Evolutionary conservation across 1,140 invertebrate species (phyloP).

Genomic region (Teleogryllus occipitalis): DNA sequence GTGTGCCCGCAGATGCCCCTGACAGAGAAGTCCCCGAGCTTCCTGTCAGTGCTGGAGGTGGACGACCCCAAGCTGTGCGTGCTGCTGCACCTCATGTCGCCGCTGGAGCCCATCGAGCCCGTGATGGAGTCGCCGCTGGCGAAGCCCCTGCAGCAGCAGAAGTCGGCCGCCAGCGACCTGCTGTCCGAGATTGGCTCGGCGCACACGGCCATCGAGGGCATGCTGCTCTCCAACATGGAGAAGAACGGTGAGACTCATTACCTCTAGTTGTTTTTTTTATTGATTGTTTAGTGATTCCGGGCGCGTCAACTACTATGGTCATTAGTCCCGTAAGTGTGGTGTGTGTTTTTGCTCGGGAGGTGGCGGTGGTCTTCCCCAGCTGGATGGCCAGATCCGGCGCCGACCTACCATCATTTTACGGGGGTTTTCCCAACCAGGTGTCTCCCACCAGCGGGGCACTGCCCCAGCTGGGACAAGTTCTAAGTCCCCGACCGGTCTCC

Average conservation of each 20-base stretch:
- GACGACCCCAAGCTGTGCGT: constrained; percentile 81
- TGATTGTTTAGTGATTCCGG: no score
- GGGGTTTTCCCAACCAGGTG: no score
- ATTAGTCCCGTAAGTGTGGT: no score
- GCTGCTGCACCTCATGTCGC: constrained; percentile 79
- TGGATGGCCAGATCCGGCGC: no score
- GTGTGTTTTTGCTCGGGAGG: no score
- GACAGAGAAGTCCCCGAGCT: constrained; percentile 37
- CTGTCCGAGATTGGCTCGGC: constrained; percentile 62
- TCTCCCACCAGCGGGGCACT: no score
- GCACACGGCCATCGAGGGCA: constrained; percentile 63
- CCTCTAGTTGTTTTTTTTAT: no score
- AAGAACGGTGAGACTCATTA: constrained; percentile 62
- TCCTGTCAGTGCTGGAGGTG: constrained; percentile 69
- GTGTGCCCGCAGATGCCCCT: constrained; percentile 32
- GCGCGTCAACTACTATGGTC: no score
- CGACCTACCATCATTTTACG: no score
- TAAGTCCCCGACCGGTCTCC: no score
- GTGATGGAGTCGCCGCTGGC: constrained; percentile 71
- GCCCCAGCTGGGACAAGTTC: no score
- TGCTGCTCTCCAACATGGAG: constrained; percentile 81
- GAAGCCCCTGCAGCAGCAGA: constrained; percentile 65
- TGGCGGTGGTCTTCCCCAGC: no score
- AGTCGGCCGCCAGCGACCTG: constrained; percentile 64
- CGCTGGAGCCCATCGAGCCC: constrained; percentile 71